phyloP scores from a whole-genome alignment of 2,113 vertebrate genomes.

The Calonectris borealis region DNA sequence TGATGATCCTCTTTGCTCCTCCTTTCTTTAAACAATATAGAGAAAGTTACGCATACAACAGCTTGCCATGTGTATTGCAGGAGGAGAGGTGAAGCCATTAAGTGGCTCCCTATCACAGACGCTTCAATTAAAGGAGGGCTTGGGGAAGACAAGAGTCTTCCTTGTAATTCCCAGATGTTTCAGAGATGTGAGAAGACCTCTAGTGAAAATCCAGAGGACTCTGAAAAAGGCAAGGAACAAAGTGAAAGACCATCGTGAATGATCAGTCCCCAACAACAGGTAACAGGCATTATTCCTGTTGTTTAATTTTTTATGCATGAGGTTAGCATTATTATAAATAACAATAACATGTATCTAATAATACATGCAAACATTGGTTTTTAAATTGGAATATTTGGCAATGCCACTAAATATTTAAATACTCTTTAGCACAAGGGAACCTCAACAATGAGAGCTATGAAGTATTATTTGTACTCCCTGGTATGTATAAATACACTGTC shows the following conservation, averaged over 20 bases:
- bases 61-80: background rate
- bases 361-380: background rate
- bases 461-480: conserved; percentile 11
- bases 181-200: background rate
- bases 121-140: background rate
- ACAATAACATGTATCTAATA: background rate
- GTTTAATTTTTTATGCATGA: background rate
- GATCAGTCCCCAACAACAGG: background rate
- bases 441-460: background rate
- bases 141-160: background rate
- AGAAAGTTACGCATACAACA: background rate
- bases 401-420: background rate
- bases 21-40: background rate
- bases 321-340: background rate
- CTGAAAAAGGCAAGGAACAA: background rate
- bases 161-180: background rate
- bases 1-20: background rate
- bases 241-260: background rate
- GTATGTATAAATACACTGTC: conserved; percentile 39
- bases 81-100: background rate
- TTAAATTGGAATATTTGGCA: background rate
- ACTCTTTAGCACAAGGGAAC: background rate
- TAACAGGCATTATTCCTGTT: background rate
- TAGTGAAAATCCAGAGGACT: background rate
- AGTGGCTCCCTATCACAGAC: background rate